Percentiles rank a stretch among this genome's conserved stretches.
Conservation (phyloP, 2,797 vertebrate genomes). For the Miichthys miiuy region DNA sequence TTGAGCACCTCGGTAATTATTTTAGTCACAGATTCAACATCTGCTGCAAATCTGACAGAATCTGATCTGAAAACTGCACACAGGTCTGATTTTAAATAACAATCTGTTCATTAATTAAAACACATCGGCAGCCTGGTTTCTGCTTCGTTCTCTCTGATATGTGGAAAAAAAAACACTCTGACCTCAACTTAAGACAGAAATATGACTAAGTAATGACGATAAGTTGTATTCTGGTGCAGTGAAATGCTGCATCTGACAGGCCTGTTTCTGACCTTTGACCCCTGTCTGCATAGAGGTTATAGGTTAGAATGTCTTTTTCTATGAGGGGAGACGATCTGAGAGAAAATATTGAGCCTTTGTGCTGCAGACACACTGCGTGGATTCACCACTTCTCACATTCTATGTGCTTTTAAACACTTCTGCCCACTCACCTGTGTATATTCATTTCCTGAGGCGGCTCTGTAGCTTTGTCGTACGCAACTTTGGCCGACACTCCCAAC, state of each 20-base stretch:
- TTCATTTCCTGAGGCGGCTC: slow-evolving; percentile 99
- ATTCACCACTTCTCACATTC: background rate
- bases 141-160: background rate
- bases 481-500: slow-evolving; percentile 95
- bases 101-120: slow-evolving; percentile 41
- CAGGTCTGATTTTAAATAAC: slow-evolving; percentile 27
- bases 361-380: background rate
- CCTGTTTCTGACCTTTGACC: slow-evolving; percentile 41
- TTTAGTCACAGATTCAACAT: slow-evolving; percentile 39
- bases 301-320: background rate
- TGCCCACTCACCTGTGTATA: slow-evolving; percentile 92
- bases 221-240: background rate
- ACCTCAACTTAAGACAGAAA: background rate
- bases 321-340: background rate
- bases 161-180: background rate
- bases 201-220: background rate
- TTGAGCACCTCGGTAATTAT: slow-evolving; percentile 56
- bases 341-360: background rate
- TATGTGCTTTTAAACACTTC: background rate
- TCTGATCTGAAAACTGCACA: slow-evolving; percentile 31
- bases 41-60: slow-evolving; percentile 29
- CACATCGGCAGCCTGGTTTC: background rate
- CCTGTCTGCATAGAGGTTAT: background rate
- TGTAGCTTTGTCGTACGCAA: slow-evolving; percentile 97
- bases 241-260: background rate